Evolutionary conservation across 2,113 vertebrate species (phyloP), one percentile per base, ranked within the genome.

Genomic region (Asarcornis scutulata): DNA sequence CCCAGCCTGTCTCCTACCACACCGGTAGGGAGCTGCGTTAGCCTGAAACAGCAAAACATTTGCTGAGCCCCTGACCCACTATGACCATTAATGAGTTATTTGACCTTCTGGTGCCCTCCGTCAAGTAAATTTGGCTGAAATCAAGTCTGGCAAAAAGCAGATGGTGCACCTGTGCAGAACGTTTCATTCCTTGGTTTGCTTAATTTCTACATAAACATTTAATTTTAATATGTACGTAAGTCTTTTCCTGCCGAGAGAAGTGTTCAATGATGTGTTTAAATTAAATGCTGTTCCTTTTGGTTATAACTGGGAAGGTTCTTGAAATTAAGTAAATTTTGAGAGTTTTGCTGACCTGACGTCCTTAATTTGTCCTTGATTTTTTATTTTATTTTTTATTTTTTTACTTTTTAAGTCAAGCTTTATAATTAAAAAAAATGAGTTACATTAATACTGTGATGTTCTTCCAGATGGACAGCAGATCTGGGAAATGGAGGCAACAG

Each of bases 401-500:
- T 21, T 59, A 79, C 56, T 69, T 63, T 87, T 26, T 15, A 36
- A 60, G 32, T 53, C 55, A 75, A 64, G 25, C 60, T 60, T 44
- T 92, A 6, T 80, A 9, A 62, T 83, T 59, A 2, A 7, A 69
- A 29, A 55, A 68, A 73, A 34, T 83, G 83, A 22, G 56, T 18
- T 36, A 77, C 63, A 38, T 93, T 89, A 40, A 92, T 88, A 71
- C 32, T 86, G 78, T 96, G 67, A 66, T 83, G 7, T 93, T 91
- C 82, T 98, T 97, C 50, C 94, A 99, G 99, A 99, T 96, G 99
- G 99, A 36, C 99, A 99, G 96, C 99, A 99, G 83, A 98, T 99
- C 89, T 99, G 99, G 99, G 99, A 99, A 96, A 98, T 98, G 98
- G 99, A 99, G 91, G 99, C 99, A 20, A 99, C 99, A 0, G 99